A percentile compares a stretch with the other conserved stretches of the same genome.
phyloP scores from a whole-genome alignment of 1,140 invertebrate genomes.

The Nymphalis io region DNA sequence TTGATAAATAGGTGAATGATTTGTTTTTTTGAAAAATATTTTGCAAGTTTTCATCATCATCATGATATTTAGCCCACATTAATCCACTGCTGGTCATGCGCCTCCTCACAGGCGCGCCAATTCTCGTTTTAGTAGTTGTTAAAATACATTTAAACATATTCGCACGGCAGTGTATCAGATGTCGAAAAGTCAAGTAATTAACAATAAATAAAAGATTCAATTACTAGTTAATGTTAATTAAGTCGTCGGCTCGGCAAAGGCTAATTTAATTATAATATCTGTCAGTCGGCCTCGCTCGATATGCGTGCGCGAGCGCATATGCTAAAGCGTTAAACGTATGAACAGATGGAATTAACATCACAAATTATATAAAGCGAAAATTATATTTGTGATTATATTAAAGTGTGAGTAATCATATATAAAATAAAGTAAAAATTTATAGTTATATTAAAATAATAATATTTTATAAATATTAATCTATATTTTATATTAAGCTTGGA shows the following conservation, averaged over 20 bases:
- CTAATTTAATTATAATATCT: conserved; percentile 50
- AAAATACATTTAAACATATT: conserved; percentile 3
- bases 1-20: too few relatives aligned
- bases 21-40: too few relatives aligned
- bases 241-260: conserved; percentile 47
- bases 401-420: not conserved
- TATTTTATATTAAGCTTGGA: too few relatives aligned
- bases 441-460: too few relatives aligned
- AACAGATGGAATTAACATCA: not conserved
- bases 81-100: too few relatives aligned
- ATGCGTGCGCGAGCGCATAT: conserved; percentile 32
- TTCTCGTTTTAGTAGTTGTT: too few relatives aligned
- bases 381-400: not conserved
- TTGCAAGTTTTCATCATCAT: too few relatives aligned
- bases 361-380: not conserved
- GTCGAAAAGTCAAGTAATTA: conserved; percentile 26
- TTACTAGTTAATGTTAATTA: conserved; percentile 59
- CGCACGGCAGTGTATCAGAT: conserved; percentile 8
- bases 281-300: conserved; percentile 34
- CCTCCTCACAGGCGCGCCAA: too few relatives aligned
- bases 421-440: too few relatives aligned
- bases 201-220: conserved; percentile 69
- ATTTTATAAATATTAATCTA: too few relatives aligned
- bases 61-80: too few relatives aligned
- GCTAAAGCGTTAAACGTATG: conserved; percentile 4